Conservation (phyloP, 2,797 vertebrate species). For the Macrochelys suwanniensis region DNA sequence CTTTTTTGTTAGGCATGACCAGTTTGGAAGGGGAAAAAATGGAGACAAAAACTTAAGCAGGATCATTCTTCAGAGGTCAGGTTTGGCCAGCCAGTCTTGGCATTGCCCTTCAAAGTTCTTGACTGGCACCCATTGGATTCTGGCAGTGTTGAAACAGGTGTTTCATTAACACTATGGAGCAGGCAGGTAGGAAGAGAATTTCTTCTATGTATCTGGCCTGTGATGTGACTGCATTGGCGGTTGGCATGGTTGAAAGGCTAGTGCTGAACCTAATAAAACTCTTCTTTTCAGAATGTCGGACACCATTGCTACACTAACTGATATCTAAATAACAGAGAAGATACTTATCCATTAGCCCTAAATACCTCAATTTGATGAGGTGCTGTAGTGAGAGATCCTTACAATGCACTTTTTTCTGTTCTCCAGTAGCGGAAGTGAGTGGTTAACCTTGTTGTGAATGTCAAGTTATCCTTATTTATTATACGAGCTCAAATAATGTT, state of each 20-base stretch:
- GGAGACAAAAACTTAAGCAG: neutral
- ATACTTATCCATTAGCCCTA: neutral
- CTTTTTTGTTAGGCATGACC: neutral
- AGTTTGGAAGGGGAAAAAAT: neutral
- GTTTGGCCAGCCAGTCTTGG: neutral
- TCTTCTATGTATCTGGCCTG: fast-evolving
- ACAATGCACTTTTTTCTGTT: neutral
- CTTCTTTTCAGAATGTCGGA: neutral
- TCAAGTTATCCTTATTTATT: neutral
- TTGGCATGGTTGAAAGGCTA: neutral
- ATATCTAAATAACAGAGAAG: neutral
- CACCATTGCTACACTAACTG: neutral
- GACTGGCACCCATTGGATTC: neutral
- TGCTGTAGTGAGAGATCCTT: neutral
- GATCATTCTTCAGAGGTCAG: neutral
- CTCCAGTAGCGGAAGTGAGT: neutral
- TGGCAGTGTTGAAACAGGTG: neutral
- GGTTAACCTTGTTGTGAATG: neutral
- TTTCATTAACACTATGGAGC: no score
- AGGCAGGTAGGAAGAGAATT: neutral
- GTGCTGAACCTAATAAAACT: neutral
- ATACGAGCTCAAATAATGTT: neutral
- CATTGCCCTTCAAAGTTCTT: neutral
- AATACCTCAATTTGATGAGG: neutral
- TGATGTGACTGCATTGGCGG: neutral